phyloP scores from a whole-genome alignment of 2,113 vertebrate genomes.

The Scomber colias region DNA sequence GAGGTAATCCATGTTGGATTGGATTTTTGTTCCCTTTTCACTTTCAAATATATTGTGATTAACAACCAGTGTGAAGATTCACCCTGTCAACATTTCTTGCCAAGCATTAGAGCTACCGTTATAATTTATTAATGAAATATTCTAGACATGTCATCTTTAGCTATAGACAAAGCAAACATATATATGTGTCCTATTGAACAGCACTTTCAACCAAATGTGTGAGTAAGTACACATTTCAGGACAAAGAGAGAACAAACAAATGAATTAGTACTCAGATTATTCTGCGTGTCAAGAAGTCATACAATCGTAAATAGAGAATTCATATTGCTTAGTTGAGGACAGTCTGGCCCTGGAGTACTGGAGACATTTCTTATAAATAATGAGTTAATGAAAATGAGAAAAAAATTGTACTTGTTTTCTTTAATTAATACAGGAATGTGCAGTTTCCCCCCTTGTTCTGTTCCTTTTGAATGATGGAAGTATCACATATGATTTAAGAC shows the following conservation, averaged over 20 bases:
- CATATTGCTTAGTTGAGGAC: slow-evolving; percentile 45
- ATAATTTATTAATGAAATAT: slow-evolving; percentile 66
- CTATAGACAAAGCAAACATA: slow-evolving; percentile 69
- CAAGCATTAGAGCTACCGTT: slow-evolving; percentile 27
- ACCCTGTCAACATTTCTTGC: neutral
- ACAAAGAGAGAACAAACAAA: slow-evolving; percentile 41
- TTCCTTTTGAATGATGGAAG: slow-evolving; percentile 10
- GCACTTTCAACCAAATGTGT: slow-evolving; percentile 24
- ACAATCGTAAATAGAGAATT: slow-evolving; percentile 47
- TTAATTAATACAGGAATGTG: slow-evolving; percentile 31
- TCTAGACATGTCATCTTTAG: slow-evolving; percentile 53
- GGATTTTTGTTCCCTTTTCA: slow-evolving; percentile 6
- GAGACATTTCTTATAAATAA: slow-evolving; percentile 49
- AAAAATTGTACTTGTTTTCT: slow-evolving; percentile 20
- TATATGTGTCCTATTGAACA: slow-evolving; percentile 43
- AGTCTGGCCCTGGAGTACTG: slow-evolving; percentile 13
- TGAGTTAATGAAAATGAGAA: slow-evolving; percentile 27
- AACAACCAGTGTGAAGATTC: slow-evolving; percentile 6
- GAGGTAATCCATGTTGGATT: slow-evolving; percentile 38
- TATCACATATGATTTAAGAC: slow-evolving; percentile 27
- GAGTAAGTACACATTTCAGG: slow-evolving; percentile 29
- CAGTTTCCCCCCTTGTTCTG: neutral
- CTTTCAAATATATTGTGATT: slow-evolving; percentile 19
- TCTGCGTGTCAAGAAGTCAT: slow-evolving; percentile 39
- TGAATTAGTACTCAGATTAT: slow-evolving; percentile 47